phyloP scores from a whole-genome alignment of 2,888 invertebrate genomes.

The Dicyrtomina minuta region DNA sequence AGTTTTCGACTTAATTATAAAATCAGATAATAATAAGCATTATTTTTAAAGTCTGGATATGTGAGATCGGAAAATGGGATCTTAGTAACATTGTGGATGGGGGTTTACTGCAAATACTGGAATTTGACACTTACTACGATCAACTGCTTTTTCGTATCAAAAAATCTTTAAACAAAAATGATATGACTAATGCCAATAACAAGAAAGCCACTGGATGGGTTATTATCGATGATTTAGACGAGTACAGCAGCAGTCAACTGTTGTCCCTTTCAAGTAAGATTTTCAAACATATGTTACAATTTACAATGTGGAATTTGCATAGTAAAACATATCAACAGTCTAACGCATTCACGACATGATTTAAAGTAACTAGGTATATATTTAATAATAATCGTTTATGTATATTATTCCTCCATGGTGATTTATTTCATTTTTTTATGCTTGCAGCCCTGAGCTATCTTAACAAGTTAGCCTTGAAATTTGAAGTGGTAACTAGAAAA shows the following conservation, averaged over 20 bases:
- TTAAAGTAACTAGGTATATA: too few relatives aligned
- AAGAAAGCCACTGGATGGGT: constrained; percentile 15
- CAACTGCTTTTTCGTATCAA: constrained; percentile 10
- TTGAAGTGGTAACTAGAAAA: constrained; percentile 5
- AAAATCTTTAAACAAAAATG: not conserved
- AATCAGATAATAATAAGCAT: too few relatives aligned
- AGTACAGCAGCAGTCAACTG: constrained; percentile 1
- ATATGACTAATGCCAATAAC: too few relatives aligned
- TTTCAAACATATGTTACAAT: not conserved
- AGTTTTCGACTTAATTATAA: too few relatives aligned
- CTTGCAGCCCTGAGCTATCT: constrained; percentile 18
- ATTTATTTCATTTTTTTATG: too few relatives aligned
- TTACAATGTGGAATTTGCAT: not conserved
- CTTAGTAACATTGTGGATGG: too few relatives aligned
- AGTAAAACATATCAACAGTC: too few relatives aligned
- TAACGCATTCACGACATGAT: too few relatives aligned
- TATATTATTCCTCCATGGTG: not conserved
- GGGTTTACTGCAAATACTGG: too few relatives aligned
- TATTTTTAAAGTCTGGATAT: too few relatives aligned
- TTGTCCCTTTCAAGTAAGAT: constrained; percentile 7
- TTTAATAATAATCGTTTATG: too few relatives aligned
- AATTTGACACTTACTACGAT: constrained; percentile 15
- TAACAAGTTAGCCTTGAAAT: not conserved
- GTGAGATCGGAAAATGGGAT: too few relatives aligned
- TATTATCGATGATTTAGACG: constrained; percentile 17